Evolutionary conservation across 1,140 invertebrate species (phyloP).

Genomic region (Solenopsis fugax): DNA sequence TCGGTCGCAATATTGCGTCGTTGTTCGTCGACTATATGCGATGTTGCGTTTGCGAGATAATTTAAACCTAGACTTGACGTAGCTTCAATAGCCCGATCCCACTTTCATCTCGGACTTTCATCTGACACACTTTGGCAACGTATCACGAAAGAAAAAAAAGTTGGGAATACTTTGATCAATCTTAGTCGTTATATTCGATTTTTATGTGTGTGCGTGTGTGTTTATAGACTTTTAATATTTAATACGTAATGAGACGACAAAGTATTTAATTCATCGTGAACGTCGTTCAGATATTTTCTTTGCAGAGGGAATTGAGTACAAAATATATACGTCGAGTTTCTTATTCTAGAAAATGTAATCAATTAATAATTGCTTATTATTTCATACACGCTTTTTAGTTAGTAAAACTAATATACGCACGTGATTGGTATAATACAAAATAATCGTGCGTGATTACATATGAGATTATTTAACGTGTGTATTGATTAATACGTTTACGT

Average conservation of each 20-base stretch:
- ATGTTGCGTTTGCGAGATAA: constrained; percentile 33
- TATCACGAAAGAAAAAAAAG: constrained; percentile 1
- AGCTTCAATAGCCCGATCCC: constrained; percentile 24
- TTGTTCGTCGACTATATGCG: neutral
- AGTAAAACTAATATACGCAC: neutral
- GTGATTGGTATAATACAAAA: neutral
- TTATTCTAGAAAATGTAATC: neutral
- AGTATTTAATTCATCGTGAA: neutral
- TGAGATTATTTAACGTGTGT: neutral
- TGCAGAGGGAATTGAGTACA: neutral
- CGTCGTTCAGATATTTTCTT: neutral
- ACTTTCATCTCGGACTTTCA: constrained; percentile 62
- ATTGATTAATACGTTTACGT: neutral
- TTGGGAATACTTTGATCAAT: neutral
- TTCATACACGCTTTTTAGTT: neutral
- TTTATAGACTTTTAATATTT: neutral
- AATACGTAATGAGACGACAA: neutral
- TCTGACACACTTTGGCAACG: constrained; percentile 46
- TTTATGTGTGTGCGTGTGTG: neutral
- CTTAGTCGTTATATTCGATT: neutral
- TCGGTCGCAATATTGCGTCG: constrained; percentile 20
- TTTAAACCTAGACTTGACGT: constrained; percentile 33
- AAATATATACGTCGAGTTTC: neutral
- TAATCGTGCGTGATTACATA: neutral
- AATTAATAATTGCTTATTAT: neutral